A percentile compares a stretch with the other conserved stretches of the same genome.
These are phyloP conservation scores for Semotilus atromaculatus DNA, from an alignment of 2,797 vertebrate genomes.

Conservation along the genomic window DNA sequence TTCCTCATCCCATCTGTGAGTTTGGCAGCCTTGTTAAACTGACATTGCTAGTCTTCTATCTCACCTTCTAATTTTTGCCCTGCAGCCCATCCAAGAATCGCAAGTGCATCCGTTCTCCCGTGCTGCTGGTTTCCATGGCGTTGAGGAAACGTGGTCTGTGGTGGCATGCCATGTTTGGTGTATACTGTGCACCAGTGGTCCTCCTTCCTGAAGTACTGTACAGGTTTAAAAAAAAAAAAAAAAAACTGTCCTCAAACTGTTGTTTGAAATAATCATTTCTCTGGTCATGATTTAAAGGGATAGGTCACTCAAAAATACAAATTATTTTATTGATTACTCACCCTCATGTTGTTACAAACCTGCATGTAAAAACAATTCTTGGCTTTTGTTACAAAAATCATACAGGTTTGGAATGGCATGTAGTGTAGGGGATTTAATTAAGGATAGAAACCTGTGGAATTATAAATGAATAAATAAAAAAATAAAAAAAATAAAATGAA, in stretches of 20 bases:
- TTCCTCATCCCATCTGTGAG: conserved; percentile 60
- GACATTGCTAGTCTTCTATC: conserved; percentile 48
- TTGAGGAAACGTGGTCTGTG: conserved; percentile 21
- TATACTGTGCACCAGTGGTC: conserved; percentile 17
- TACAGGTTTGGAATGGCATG: not conserved
- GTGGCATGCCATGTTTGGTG: conserved; percentile 21
- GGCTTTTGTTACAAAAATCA: not conserved
- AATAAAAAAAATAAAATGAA: too few species aligned
- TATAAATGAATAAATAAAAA: too few species aligned
- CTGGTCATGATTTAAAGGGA: not conserved
- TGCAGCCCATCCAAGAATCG: conserved; percentile 40
- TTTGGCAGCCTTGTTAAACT: conserved; percentile 57
- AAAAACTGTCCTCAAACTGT: not conserved
- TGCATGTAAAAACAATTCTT: not conserved
- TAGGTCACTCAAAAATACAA: not conserved
- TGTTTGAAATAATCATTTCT: not conserved
- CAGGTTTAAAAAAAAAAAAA: too few species aligned
- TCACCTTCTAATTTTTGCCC: conserved; percentile 57
- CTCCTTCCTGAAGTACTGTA: conserved; percentile 10
- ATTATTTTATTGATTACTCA: not conserved
- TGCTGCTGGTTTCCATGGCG: conserved; percentile 47
- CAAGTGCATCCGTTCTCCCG: conserved; percentile 48
- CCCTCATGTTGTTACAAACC: not conserved
- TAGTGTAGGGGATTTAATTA: not conserved
- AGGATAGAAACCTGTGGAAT: not conserved